These are phyloP conservation scores for Rutpela maculata DNA, from an alignment of 2,888 invertebrate species.

Conservation along the genomic window DNA sequence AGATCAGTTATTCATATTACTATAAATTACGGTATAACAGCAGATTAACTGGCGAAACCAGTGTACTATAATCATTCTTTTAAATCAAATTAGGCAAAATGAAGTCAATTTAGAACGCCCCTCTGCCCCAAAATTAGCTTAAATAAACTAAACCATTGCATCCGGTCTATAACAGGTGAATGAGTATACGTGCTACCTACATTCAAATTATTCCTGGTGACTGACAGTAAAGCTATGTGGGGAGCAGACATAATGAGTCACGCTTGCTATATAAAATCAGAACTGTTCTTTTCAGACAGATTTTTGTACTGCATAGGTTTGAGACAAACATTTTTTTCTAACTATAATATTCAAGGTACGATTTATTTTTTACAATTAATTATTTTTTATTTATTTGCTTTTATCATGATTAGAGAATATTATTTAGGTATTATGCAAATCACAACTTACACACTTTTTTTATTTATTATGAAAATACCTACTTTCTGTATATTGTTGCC, in stretches of 20 bases:
- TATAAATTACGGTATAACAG: too few relatives aligned
- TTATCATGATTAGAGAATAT: too few relatives aligned
- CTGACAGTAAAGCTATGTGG: not conserved
- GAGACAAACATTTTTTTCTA: too few relatives aligned
- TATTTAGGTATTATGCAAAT: too few relatives aligned
- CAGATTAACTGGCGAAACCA: not conserved
- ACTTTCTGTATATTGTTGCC: too few relatives aligned
- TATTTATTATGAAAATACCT: too few relatives aligned
- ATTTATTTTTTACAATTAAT: too few relatives aligned
- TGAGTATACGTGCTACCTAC: constrained; percentile 43
- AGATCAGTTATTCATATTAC: too few relatives aligned
- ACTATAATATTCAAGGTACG: too few relatives aligned
- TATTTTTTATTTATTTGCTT: too few relatives aligned
- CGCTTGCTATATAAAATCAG: not conserved
- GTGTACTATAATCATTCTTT: constrained; percentile 9
- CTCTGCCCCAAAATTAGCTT: constrained; percentile 44
- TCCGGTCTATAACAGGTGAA: constrained; percentile 57
- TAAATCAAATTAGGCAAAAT: constrained; percentile 16
- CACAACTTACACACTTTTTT: too few relatives aligned
- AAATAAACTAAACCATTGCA: constrained; percentile 54
- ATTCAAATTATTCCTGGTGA: not conserved
- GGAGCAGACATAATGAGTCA: constrained; percentile 17
- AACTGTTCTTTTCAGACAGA: not conserved
- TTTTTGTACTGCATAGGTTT: too few relatives aligned
- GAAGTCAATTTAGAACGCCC: constrained; percentile 22